These are phyloP conservation scores for Rhopalosiphum nymphaeae DNA, from an alignment of 2,888 invertebrate species.

Conservation along the genomic window DNA sequence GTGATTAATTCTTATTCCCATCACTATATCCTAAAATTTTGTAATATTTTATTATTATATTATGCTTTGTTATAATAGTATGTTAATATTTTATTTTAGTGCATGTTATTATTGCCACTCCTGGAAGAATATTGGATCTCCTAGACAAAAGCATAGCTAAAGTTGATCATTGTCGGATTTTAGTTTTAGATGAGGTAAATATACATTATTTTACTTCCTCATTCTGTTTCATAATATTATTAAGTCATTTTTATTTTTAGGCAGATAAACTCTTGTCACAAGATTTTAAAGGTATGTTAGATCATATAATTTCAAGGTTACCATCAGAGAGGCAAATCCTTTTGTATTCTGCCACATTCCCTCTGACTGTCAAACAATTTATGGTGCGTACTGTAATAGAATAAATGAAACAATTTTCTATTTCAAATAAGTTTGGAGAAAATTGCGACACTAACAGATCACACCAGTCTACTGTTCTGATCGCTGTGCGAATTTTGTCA, in stretches of 20 bases:
- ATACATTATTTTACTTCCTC: background rate
- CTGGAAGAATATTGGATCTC: constrained; percentile 98
- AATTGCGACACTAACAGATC: no score
- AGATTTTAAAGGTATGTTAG: constrained; percentile 99
- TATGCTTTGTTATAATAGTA: background rate
- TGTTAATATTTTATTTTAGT: constrained; percentile 74
- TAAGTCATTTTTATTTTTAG: constrained; percentile 69
- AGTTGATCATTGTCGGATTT: constrained; percentile 95
- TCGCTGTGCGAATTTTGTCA: no score
- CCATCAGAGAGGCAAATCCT: constrained; percentile 97
- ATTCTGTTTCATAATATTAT: background rate
- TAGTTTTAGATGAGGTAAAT: constrained; percentile 91
- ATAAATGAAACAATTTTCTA: background rate
- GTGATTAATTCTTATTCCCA: background rate
- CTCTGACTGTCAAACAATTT: constrained; percentile 97
- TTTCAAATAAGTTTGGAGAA: no score
- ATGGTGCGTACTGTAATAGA: constrained; percentile 75
- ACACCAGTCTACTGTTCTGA: no score
- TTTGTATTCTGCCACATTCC: constrained; percentile 99
- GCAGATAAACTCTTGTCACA: constrained; percentile 98
- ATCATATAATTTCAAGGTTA: constrained; percentile 93
- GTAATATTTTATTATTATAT: background rate
- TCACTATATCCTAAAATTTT: background rate
- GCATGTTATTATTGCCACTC: constrained; percentile 98
- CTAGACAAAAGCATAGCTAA: constrained; percentile 95